These are phyloP conservation scores for Phrynocephalus versicolor DNA, from an alignment of 2,113 vertebrate genomes.

Conservation along the genomic window DNA sequence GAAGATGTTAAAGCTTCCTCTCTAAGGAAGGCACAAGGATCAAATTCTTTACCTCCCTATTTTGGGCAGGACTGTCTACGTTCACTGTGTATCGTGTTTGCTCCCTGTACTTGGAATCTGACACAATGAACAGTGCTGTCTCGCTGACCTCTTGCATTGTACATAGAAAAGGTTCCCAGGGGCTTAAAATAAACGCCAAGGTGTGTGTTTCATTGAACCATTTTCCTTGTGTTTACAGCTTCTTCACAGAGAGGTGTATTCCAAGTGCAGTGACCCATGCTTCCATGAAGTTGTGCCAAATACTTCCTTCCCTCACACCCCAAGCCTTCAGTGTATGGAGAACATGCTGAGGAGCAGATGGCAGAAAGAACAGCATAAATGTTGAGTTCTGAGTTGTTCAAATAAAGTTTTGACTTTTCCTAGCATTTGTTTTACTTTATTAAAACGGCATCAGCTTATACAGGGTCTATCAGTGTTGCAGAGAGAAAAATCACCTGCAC, in stretches of 20 bases:
- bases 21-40: not conserved
- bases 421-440: not conserved
- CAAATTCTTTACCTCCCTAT: not conserved
- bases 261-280: constrained; percentile 23
- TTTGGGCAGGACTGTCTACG: too few species aligned
- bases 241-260: constrained; percentile 29
- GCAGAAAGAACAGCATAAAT: constrained; percentile 12
- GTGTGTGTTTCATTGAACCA: constrained; percentile 24
- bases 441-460: not conserved
- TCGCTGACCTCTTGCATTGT: not conserved
- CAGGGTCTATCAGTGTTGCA: not conserved
- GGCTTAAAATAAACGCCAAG: constrained; percentile 2
- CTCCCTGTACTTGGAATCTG: not conserved
- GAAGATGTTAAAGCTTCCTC: not conserved
- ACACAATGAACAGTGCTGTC: not conserved
- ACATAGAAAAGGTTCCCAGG: not conserved
- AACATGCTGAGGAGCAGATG: constrained; percentile 21
- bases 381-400: constrained; percentile 19
- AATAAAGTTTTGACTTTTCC: constrained; percentile 4
- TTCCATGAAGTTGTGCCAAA: constrained; percentile 23
- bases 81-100: not conserved
- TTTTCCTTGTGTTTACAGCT: constrained; percentile 30
- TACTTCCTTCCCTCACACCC: not conserved
- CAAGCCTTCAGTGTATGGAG: constrained; percentile 16
- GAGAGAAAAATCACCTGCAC: not conserved